Evolutionary conservation across 2,113 vertebrate genomes (phyloP).

Genomic region (Lynx canadensis): DNA sequence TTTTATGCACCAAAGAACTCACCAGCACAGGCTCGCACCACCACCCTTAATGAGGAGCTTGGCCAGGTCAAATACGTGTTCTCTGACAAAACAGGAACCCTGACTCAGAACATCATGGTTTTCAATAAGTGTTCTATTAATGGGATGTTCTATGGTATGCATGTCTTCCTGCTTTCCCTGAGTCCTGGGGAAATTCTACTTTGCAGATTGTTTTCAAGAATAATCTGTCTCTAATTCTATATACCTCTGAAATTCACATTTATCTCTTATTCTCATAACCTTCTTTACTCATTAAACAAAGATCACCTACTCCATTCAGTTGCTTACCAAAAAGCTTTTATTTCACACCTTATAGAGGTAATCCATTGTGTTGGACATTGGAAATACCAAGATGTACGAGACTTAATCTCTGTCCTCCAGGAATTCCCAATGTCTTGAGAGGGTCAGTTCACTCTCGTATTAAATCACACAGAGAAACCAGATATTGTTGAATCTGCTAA

Average conservation of each 20-base stretch:
- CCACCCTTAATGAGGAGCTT: slow-evolving; percentile 97
- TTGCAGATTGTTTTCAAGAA: neutral
- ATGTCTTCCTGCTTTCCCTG: neutral
- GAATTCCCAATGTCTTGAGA: neutral
- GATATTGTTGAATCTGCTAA: neutral
- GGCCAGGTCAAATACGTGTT: slow-evolving; percentile 98
- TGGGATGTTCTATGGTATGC: slow-evolving; percentile 91
- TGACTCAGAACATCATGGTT: slow-evolving; percentile 98
- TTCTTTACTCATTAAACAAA: neutral
- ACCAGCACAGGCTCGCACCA: slow-evolving; percentile 93
- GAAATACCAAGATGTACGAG: neutral
- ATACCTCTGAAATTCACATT: slow-evolving; percentile 30
- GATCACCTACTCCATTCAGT: neutral
- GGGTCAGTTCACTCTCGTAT: neutral
- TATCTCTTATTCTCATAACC: neutral
- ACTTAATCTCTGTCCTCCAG: slow-evolving; percentile 30
- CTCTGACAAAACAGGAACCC: slow-evolving; percentile 97
- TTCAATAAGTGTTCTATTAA: slow-evolving; percentile 97
- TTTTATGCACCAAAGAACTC: slow-evolving; percentile 91
- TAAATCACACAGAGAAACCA: neutral
- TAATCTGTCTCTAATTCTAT: neutral
- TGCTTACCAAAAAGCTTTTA: slow-evolving; percentile 50
- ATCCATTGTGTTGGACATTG: neutral
- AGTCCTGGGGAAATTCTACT: neutral
- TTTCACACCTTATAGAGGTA: slow-evolving; percentile 4